Base-by-base conservation (phyloP, 1,140 invertebrate genomes). In the Apis cerana region DNA sequence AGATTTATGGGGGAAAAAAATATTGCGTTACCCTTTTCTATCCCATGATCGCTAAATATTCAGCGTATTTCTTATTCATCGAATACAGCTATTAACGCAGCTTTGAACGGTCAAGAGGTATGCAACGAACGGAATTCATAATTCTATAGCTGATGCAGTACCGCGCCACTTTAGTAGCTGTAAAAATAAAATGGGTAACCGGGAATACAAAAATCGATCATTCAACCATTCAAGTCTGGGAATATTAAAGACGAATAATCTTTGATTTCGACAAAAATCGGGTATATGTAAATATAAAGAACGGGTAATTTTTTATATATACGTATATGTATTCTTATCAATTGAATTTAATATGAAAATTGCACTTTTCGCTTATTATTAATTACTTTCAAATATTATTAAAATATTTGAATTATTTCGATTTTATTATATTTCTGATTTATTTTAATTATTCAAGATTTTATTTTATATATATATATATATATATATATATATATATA, bases 201-300 rank as follows among this genome's bases (percentile, higher is more conserved):
- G 72, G 58, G n/a, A 62, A 62, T 62, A 71, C n/a, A 62, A 62
- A 75, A 75, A 75, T 48, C 59, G 43, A 75, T 75, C 72, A 50
- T 50, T n/a, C n/a, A 19, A 75, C 59, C 15, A 27, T 19, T 11
- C 21, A 48, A 61, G 21, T 5, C 19, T n/a, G 3, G 27, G 43
- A 23, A 23, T 62, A 62, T 50, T 48, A 27, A 50, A 62, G 72
- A 8, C 2, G 69, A 54, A 23, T 43, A 43, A 43, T 43, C 33
- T 7, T 43, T 43, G 33, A 43, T 33, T 33, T 33, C 33, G 4
- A 33, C 2, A 33, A 33, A 33, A 33, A 33, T 33, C 33, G 33
- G 2, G 1, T 27, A 27, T 27, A 27, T 27, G 2, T 27, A n/a
- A 27, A 2, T 27, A 27, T 27, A 27, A 27, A 27, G 27, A 27